Conservation (phyloP, 2,113 vertebrate species). For the Montifringilla adamsi region DNA sequence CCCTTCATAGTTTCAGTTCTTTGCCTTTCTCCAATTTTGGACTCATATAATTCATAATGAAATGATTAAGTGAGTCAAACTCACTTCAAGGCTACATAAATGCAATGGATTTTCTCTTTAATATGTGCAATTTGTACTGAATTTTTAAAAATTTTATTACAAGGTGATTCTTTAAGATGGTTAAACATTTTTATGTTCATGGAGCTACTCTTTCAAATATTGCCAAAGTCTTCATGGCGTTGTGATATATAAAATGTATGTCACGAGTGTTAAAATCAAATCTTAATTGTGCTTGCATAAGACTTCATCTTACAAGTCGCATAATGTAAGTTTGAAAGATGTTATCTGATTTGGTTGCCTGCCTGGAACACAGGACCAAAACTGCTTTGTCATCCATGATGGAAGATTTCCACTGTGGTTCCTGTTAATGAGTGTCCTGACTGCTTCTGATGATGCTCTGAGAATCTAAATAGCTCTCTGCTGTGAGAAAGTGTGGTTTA, state of each 20-base stretch:
- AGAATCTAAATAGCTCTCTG: neutral
- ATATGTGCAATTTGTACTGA: neutral
- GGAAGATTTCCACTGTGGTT: neutral
- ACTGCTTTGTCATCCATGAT: neutral
- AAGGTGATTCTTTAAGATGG: neutral
- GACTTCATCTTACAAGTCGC: neutral
- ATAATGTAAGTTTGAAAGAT: neutral
- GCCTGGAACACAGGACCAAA: neutral
- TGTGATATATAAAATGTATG: neutral
- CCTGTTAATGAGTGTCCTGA: neutral
- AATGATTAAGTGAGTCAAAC: neutral
- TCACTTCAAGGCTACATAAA: neutral
- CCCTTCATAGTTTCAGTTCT: neutral
- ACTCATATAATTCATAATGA: rapidly evolving
- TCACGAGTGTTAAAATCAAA: neutral
- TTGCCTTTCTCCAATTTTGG: neutral
- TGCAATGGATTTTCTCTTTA: neutral
- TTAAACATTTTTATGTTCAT: neutral
- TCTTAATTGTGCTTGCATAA: neutral
- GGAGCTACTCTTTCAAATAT: neutral
- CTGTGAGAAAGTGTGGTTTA: neutral
- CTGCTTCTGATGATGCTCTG: neutral
- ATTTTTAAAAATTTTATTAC: neutral
- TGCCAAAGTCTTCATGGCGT: neutral
- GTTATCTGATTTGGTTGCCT: neutral